Percentiles rank a stretch among this genome's conserved stretches.
phyloP scores from a whole-genome alignment of 2,113 vertebrate genomes.

The Taxidea taxus region DNA sequence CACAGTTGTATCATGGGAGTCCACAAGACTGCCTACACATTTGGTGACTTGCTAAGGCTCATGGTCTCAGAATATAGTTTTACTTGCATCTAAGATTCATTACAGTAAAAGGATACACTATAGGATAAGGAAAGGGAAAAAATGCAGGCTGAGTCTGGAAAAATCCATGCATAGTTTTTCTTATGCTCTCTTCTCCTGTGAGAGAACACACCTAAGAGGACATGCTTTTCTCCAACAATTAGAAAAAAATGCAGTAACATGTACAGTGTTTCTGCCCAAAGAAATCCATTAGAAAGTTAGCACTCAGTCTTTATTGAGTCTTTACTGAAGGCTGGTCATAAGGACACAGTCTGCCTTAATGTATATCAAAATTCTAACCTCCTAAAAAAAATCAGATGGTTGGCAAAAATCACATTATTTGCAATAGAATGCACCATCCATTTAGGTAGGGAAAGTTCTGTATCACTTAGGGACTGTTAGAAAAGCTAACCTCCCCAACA shows the following conservation, averaged over 20 bases:
- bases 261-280: not conserved
- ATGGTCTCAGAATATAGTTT: not conserved
- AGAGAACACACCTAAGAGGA: not conserved
- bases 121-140: not conserved
- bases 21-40: not conserved
- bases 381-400: not conserved
- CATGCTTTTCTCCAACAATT: not conserved
- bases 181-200: not conserved
- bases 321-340: not conserved
- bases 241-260: not conserved
- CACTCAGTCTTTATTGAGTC: not conserved
- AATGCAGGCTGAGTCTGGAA: not conserved
- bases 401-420: not conserved
- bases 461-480: not conserved
- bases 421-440: not conserved
- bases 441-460: not conserved
- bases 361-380: not conserved
- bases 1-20: not conserved
- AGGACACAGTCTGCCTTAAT: not conserved
- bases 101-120: not conserved
- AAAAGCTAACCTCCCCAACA: not conserved
- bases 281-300: not conserved
- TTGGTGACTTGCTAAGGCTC: not conserved
- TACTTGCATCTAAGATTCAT: not conserved
- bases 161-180: not conserved